Conservation (phyloP, 2,113 vertebrate genomes). For the Percina caprodes region DNA sequence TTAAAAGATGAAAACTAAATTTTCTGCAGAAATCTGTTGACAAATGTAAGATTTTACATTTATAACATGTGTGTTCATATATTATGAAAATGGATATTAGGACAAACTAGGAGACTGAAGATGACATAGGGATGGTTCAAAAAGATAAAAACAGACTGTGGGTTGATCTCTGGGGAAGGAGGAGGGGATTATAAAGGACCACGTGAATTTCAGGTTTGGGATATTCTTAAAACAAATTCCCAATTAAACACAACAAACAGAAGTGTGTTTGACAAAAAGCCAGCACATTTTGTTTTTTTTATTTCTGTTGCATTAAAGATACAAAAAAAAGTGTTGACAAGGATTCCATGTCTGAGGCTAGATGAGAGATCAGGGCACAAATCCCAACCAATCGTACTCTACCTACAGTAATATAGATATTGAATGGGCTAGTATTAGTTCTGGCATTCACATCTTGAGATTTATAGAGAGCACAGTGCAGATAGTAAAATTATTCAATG, state of each 20-base stretch:
- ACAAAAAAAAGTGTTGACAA: constrained; percentile 72
- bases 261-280: constrained; percentile 71
- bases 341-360: constrained; percentile 51
- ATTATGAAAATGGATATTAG: neutral
- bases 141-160: constrained; percentile 2
- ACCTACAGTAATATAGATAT: constrained; percentile 40
- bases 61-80: neutral
- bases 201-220: constrained; percentile 32
- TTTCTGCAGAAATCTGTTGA: neutral
- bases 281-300: constrained; percentile 79
- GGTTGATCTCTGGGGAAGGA: constrained; percentile 1
- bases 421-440: constrained; percentile 23
- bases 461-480: constrained; percentile 29
- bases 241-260: constrained; percentile 70
- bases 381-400: constrained; percentile 39
- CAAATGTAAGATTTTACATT: neutral
- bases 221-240: constrained; percentile 40
- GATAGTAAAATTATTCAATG: constrained; percentile 12
- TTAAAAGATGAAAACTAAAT: neutral
- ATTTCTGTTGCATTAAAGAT: constrained; percentile 74
- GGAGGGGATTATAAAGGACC: constrained; percentile 9
- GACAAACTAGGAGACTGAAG: constrained; percentile 10
- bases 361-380: constrained; percentile 54
- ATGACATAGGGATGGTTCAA: neutral
- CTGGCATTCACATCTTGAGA: constrained; percentile 46